Evolutionary conservation across 2,113 vertebrate genomes (phyloP), one percentile per base, ranked within the genome.

Genomic region (Panurus biarmicus): DNA sequence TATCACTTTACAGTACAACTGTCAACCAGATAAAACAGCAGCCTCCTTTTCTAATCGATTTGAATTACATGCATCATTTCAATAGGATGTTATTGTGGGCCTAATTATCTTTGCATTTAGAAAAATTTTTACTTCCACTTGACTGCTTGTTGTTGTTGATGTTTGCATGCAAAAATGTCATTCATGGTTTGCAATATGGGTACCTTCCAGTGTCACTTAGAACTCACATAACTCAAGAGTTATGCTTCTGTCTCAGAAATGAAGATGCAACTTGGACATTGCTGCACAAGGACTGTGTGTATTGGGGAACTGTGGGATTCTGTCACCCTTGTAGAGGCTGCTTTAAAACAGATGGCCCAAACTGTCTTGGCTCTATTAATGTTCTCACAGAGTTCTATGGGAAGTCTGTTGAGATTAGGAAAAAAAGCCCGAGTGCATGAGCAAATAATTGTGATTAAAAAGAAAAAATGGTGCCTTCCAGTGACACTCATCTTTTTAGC

Each of bases 61-160:
- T 65, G 61, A 72, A 67, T 89, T 78, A 75, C 40, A 36, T 85
- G 65, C 74, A 85, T 94, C 65, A 47, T 82, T 95, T 95, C 84
- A 89, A 51, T 82, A 51, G 44, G 73, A 58, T 67, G 64, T 74
- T 87, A 50, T 69, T 92, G 58, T 38, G 53, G 51, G 38, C 14
- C 74, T 89, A 87, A 79, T 96, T 87, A 61, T 67, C 29, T 89
- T 95, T 90, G 42, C 35, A 35, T 89, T 83, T 80, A 56, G 57
- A 61, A 75, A 95, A 71, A 16, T 66, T 88, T 92, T 88, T 84
- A 48, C 86, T 82, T 95, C 26, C 15, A 45, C 62, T 91, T 79
- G 48, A 26, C 54, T 86, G 56, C 40, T 78, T 92, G 56, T 67
- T 64, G 33, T 47, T 87, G 56, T 31, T 64, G 45, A 42, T 35